Conservation (phyloP, 2,888 invertebrate genomes). For the Cheilosia vulpina region DNA sequence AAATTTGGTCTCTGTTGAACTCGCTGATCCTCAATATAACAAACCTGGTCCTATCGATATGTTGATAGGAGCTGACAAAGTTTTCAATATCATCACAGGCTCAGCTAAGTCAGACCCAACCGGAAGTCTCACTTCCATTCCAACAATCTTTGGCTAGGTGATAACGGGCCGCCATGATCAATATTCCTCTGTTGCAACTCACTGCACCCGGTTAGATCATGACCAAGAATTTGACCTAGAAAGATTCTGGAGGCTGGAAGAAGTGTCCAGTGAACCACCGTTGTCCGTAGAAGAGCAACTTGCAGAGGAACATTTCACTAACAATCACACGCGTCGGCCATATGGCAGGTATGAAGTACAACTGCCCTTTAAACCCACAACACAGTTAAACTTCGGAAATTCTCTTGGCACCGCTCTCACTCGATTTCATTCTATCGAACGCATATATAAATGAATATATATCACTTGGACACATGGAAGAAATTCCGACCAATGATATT, state of each 20-base stretch:
- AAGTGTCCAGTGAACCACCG: background rate
- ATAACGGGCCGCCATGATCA: background rate
- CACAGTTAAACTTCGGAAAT: conserved; percentile 14
- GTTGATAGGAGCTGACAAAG: background rate
- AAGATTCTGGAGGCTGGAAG: conserved; percentile 13
- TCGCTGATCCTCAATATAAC: conserved; percentile 27
- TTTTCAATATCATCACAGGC: conserved; percentile 4
- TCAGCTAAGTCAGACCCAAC: background rate
- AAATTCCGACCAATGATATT: conserved; percentile 22
- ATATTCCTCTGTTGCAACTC: background rate
- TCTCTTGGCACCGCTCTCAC: conserved; percentile 13
- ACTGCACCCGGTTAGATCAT: conserved; percentile 1
- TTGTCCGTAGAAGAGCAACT: conserved; percentile 30
- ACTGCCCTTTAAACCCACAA: conserved; percentile 10
- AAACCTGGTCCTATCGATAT: background rate
- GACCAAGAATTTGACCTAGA: conserved; percentile 11
- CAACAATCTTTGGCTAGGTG: conserved; percentile 20
- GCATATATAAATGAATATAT: conserved; percentile 33
- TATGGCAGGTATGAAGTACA: conserved; percentile 20
- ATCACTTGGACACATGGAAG: conserved; percentile 41
- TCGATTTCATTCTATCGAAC: conserved; percentile 13
- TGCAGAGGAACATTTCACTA: conserved; percentile 7
- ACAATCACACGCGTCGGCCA: conserved; percentile 3
- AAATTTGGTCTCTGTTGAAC: background rate
- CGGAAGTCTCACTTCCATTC: background rate